Percentiles rank a stretch among this genome's conserved stretches.
Evolutionary conservation across 2,797 vertebrate species (phyloP).

Genomic region (Falco peregrinus): DNA sequence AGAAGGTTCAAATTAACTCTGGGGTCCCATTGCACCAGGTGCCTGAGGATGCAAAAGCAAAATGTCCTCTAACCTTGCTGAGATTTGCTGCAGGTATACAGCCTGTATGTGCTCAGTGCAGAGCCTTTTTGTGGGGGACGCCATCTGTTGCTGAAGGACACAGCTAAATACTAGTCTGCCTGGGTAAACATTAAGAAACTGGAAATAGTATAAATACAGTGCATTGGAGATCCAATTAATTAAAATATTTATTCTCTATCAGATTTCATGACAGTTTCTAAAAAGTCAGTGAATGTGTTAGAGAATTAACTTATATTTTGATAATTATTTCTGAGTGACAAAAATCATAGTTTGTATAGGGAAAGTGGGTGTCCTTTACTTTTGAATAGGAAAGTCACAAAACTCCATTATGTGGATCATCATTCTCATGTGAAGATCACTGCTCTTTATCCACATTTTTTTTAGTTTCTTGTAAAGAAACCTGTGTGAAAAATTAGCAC

Average conservation of each 20-base stretch:
- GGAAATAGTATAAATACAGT: background rate
- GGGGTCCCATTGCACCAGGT: fast-evolving
- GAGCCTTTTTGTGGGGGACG: background rate
- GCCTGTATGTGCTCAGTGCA: background rate
- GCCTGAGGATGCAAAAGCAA: background rate
- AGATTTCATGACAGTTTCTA: background rate
- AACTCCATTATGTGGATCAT: background rate
- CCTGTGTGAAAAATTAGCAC: background rate
- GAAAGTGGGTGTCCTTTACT: background rate
- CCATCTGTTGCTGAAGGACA: background rate
- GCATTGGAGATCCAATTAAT: background rate
- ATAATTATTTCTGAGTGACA: background rate
- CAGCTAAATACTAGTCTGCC: background rate
- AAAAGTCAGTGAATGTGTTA: background rate
- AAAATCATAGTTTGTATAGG: background rate
- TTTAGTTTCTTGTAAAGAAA: background rate
- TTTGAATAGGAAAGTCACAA: background rate
- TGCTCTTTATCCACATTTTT: background rate
- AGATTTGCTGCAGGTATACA: background rate
- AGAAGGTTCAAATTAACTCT: background rate
- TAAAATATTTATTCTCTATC: background rate
- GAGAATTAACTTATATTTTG: background rate
- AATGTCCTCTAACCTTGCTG: background rate
- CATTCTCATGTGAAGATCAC: background rate
- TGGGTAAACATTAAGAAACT: background rate